Evolutionary conservation across 2,797 vertebrate genomes (phyloP).

Genomic region (Tangara arthus): DNA sequence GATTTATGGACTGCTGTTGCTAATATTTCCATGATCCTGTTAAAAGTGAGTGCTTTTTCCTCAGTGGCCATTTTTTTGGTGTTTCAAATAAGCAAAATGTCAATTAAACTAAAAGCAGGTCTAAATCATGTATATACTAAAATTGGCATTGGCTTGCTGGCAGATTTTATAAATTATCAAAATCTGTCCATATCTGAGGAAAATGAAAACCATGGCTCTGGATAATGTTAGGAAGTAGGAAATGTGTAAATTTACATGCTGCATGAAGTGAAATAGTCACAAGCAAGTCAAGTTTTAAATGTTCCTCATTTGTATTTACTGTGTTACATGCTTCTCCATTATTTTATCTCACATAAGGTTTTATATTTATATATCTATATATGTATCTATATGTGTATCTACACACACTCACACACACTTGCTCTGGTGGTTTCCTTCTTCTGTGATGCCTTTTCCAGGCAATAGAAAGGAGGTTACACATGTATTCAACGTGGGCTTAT

Average conservation of each 20-base stretch:
- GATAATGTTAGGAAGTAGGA: background rate
- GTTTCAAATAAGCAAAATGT: slow-evolving; percentile 23
- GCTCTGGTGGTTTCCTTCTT: background rate
- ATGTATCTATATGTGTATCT: background rate
- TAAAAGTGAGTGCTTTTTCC: background rate
- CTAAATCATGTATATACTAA: background rate
- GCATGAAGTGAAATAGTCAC: background rate
- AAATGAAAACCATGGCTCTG: background rate
- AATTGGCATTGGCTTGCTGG: background rate
- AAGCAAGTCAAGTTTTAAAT: background rate
- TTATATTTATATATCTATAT: background rate
- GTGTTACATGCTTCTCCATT: background rate
- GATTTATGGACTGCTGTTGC: slow-evolving; percentile 36
- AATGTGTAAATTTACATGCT: background rate
- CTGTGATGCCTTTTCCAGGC: background rate
- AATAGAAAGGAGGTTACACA: background rate
- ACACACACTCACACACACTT: background rate
- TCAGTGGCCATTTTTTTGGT: background rate
- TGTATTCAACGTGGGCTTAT: background rate
- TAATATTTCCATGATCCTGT: slow-evolving; percentile 6
- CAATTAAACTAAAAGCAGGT: background rate
- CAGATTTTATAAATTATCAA: background rate
- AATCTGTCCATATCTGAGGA: background rate
- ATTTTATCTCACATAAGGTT: background rate
- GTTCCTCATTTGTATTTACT: background rate